phyloP scores from a whole-genome alignment of 2,113 vertebrate genomes.

The Ahaetulla prasina region DNA sequence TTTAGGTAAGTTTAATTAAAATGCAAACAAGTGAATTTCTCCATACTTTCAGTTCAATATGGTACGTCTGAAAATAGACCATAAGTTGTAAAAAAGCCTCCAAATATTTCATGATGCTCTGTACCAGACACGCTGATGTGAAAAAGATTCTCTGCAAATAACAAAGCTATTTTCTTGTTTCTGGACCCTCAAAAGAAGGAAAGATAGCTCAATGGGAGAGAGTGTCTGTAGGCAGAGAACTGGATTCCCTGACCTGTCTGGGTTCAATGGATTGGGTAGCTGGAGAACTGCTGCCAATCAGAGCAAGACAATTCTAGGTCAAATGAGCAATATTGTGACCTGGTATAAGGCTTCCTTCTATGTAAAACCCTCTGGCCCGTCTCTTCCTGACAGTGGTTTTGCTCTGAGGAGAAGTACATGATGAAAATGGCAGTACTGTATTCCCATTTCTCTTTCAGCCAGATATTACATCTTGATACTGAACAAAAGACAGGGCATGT shows the following conservation, averaged over 20 bases:
- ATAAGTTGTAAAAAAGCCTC: not conserved
- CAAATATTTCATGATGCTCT: not conserved
- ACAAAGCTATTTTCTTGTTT: not conserved
- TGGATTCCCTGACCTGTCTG: not conserved
- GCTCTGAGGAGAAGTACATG: not conserved
- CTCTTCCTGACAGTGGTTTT: not conserved
- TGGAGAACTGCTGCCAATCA: not conserved
- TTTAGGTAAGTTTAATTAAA: not conserved
- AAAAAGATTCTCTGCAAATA: not conserved
- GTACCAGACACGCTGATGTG: not conserved
- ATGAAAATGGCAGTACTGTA: not conserved
- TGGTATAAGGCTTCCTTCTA: not conserved
- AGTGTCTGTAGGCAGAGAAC: not conserved
- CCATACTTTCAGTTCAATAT: not conserved
- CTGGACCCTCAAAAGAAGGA: not conserved
- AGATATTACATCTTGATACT: slow-evolving; percentile 38
- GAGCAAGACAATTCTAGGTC: not conserved
- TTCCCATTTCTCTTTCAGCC: slow-evolving; percentile 43
- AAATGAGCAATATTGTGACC: not conserved
- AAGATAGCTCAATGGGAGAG: not conserved
- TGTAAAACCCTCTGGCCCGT: not conserved
- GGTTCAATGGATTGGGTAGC: not conserved
- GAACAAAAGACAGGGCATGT: slow-evolving; percentile 48
- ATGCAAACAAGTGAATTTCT: not conserved
- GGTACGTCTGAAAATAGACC: not conserved